These are phyloP conservation scores for Eurois occulta DNA, from an alignment of 2,888 invertebrate species.

Conservation along the genomic window DNA sequence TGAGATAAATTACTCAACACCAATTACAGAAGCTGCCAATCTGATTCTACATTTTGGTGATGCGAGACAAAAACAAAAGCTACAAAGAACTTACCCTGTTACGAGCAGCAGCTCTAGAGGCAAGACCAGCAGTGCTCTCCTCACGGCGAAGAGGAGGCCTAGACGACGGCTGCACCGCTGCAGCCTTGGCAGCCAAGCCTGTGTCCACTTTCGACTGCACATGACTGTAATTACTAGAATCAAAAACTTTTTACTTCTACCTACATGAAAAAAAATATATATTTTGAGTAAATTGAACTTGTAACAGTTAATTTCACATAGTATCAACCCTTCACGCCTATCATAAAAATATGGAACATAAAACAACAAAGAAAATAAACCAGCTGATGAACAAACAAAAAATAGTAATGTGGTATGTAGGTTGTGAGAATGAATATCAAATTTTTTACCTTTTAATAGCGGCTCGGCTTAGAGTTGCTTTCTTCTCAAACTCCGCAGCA, in stretches of 20 bases:
- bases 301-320: too few relatives aligned
- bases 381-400: conserved; percentile 28
- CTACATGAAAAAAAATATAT: conserved; percentile 28
- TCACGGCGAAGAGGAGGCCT: conserved; percentile 83
- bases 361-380: conserved; percentile 13
- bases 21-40: background rate
- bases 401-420: conserved; percentile 9
- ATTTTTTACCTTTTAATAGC: conserved; percentile 74
- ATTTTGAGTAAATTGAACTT: background rate
- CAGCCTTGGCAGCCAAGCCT: conserved; percentile 76
- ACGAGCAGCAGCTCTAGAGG: conserved; percentile 79
- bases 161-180: conserved; percentile 74
- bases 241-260: conserved; percentile 47
- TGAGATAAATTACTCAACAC: background rate
- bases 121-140: conserved; percentile 84
- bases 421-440: background rate
- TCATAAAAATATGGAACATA: background rate
- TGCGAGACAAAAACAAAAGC: background rate
- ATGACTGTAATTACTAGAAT: conserved; percentile 84
- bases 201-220: conserved; percentile 88
- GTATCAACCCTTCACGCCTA: too few relatives aligned
- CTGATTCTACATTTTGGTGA: background rate
- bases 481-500: conserved; percentile 84
- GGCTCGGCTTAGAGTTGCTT: conserved; percentile 75
- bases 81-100: conserved; percentile 73